Evolutionary conservation across 2,113 vertebrate species (phyloP).

Genomic region (Glareola pratincola): DNA sequence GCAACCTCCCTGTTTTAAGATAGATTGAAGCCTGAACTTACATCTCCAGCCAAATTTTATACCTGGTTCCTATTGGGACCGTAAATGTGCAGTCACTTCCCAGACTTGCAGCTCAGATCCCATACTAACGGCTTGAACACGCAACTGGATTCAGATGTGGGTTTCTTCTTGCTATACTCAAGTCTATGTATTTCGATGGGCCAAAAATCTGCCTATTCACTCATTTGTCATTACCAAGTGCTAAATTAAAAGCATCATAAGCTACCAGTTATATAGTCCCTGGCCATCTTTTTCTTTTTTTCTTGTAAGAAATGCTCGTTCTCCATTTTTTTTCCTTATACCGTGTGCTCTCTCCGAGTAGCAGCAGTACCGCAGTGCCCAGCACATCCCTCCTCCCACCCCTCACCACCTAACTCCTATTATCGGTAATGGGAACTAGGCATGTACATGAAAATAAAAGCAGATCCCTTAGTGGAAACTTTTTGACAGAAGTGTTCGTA

Average conservation of each 20-base stretch:
- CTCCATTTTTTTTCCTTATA: background rate
- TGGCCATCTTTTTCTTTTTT: background rate
- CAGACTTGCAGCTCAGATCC: background rate
- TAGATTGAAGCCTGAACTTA: background rate
- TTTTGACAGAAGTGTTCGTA: conserved; percentile 82
- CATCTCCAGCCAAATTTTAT: conserved; percentile 16
- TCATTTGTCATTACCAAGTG: background rate
- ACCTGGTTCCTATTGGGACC: conserved; percentile 20
- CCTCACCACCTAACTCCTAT: background rate
- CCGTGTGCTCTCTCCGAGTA: background rate
- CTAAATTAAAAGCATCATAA: background rate
- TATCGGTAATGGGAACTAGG: background rate
- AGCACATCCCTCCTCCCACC: background rate
- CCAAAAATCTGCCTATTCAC: background rate
- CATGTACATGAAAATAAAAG: conserved; percentile 25
- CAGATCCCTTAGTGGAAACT: conserved; percentile 78
- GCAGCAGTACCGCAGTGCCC: background rate
- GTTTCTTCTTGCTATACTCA: background rate
- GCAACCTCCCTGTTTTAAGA: background rate
- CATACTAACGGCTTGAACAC: background rate
- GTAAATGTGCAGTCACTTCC: background rate
- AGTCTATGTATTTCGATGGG: background rate
- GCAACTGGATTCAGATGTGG: background rate
- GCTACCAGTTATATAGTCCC: background rate
- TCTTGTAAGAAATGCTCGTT: background rate